Base-by-base conservation (phyloP, 2,113 vertebrate species). In the Larimichthys crocea region DNA sequence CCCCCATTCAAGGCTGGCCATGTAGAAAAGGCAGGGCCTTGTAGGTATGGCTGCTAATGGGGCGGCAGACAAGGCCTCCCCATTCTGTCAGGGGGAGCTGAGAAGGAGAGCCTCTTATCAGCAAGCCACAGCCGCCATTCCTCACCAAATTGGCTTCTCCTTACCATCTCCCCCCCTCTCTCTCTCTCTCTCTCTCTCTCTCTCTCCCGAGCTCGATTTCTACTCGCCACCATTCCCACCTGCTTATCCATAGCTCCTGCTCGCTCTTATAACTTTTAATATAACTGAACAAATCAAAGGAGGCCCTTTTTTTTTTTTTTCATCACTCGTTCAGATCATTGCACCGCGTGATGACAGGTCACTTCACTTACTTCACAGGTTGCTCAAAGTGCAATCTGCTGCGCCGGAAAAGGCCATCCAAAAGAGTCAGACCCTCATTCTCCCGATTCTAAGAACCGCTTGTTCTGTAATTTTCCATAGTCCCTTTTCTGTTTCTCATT, bases 41-140 rank as follows among this genome's bases (percentile, higher is more conserved):
- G 94, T 95, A 95, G 94, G 94, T 96, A 96, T 94, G 94, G 96
- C 92, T 94, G 96, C 96, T 96, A 97, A 96, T 96, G 92, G 95
- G 95, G 92, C 94, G 88, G 95, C 92, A 94, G 96, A 96, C 96
- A 96, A 95, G 95, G 92, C 92, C 94, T 95, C 94, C 92, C 94
- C 90, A 90, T 94, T 93, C 95, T 94, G 93, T 92, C 74, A 91
- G 93, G 88, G 82, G 71, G 60, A 88, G 84, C 84, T 76, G 86
- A 88, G 87, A 55, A 84, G 74, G 70, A 92, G 93, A 93, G 86
- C 88, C 89, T 94, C 96, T 97, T 97, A 97, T 97, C 97, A 96
- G 96, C 67, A 73, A 92, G 92, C 93, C 92, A 80, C 97, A 98
- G 96, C 90, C 93, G 80, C 91, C 90, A 91, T 95, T 87, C 93